Evolutionary conservation across 2,113 vertebrate genomes (phyloP), one percentile per base, ranked within the genome.

Genomic region (Hippocampus zosterae): DNA sequence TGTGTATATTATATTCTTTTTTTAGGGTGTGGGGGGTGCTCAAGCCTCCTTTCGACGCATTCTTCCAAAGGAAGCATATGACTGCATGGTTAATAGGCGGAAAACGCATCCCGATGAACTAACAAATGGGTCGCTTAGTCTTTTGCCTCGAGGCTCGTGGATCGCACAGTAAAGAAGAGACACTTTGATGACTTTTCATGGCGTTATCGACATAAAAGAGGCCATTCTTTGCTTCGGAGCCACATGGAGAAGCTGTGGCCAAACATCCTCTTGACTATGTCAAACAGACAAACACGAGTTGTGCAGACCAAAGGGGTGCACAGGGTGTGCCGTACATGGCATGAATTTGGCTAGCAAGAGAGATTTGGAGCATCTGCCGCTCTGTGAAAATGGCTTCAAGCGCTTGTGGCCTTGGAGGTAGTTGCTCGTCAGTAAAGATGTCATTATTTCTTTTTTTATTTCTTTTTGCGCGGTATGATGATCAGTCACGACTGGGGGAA

Each of bases 111-210:
- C 75, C 83, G 84, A 82, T 74, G 69, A 87, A 88, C 85, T 78
- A 42, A 77, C 77, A 87, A 88, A 88, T 88, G 79, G 81, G 40
- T 80, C 85, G 83, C 83, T 86, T 84, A 86, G 42, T 19, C 64
- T 70, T 80, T 71, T 74, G 75, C 65, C 67, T n/a, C 48, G 15
- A 74, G 73, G 68, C 69, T 56, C 50, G 80, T 46, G 73, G 68
- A 65, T 79, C 68, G 52, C 71, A 77, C 50, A 73, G 27, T 48
- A 61, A 76, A 50, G 67, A 75, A 44, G 63, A 77, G 65, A 83
- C 69, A 71, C 77, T 76, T 80, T 81, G 68, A 76, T 80, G 79
- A 76, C 65, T 61, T 59, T 81, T 81, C 69, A 76, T 80, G 79
- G 77, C 65, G 63, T 59, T 70, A 76, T 76, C 40, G n/a, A 69